phyloP scores from a whole-genome alignment of 1,140 invertebrate genomes.

The Heliconius hewitsoni region DNA sequence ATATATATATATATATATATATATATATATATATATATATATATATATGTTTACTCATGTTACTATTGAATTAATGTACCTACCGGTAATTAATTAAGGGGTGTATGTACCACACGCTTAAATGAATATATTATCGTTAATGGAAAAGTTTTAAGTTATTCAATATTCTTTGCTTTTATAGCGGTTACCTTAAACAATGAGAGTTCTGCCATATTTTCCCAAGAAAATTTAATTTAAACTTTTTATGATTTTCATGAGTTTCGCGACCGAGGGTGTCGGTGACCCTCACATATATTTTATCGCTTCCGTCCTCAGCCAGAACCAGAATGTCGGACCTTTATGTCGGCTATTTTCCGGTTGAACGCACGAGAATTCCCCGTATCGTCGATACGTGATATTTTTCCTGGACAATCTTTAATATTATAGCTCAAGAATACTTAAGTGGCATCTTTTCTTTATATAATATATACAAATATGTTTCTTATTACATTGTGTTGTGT shows the following conservation, averaged over 20 bases:
- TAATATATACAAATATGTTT: not conserved
- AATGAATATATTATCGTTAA: not conserved
- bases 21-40: no score
- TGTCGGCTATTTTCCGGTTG: constrained; percentile 77
- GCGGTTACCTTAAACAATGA: constrained; percentile 5
- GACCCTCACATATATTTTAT: constrained; percentile 69
- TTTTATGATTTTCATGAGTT: constrained; percentile 43
- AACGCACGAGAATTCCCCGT: constrained; percentile 69
- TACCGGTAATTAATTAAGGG: not conserved
- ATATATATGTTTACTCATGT: not conserved
- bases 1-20: no score
- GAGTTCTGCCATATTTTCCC: not conserved
- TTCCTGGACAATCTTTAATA: constrained; percentile 62
- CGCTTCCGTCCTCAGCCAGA: constrained; percentile 59
- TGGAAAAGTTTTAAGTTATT: constrained; percentile 9
- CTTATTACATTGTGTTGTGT: not conserved
- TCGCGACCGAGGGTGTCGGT: constrained; percentile 47
- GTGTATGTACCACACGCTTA: not conserved
- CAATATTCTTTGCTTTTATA: not conserved
- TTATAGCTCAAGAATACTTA: constrained; percentile 32
- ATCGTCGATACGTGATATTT: constrained; percentile 69
- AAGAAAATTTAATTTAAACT: constrained; percentile 33
- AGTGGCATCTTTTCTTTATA: constrained; percentile 14
- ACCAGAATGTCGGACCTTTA: constrained; percentile 72
- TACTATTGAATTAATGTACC: no score